Evolutionary conservation across 2,888 invertebrate species (phyloP).

Genomic region (Allygus modestus): DNA sequence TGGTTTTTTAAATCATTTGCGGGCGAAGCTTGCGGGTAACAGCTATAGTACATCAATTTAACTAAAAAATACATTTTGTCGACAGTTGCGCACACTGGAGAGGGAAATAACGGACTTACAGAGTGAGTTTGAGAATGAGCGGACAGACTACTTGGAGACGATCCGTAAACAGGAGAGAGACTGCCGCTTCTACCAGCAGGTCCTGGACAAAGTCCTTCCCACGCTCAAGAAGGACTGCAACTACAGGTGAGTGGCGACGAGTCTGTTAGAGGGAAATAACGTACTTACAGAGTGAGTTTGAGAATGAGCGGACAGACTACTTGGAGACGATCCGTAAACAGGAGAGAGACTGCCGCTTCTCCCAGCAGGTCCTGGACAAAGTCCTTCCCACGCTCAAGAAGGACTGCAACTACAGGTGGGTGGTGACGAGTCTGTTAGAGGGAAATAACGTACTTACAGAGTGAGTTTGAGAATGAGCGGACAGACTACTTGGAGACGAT

Average conservation of each 20-base stretch:
- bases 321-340: constrained; percentile 88
- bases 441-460: constrained; percentile 85
- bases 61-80: too few relatives aligned
- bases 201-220: constrained; percentile 82
- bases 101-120: constrained; percentile 87
- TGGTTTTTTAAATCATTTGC: too few relatives aligned
- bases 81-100: constrained; percentile 81
- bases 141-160: constrained; percentile 90
- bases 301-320: constrained; percentile 89
- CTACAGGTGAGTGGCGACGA: constrained; percentile 79
- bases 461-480: constrained; percentile 89
- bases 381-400: constrained; percentile 83
- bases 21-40: too few relatives aligned
- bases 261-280: too few relatives aligned
- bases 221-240: constrained; percentile 85
- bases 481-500: constrained; percentile 91
- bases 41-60: too few relatives aligned
- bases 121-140: constrained; percentile 88
- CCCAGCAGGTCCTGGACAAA: constrained; percentile 81
- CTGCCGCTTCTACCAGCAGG: constrained; percentile 81
- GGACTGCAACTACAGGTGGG: constrained; percentile 85
- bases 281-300: constrained; percentile 89
- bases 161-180: constrained; percentile 85
- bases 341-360: constrained; percentile 82
- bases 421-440: too few relatives aligned